Evolutionary conservation across 1,140 invertebrate genomes (phyloP), one percentile per base, ranked within the genome.

Genomic region (Trichoplusia ni): DNA sequence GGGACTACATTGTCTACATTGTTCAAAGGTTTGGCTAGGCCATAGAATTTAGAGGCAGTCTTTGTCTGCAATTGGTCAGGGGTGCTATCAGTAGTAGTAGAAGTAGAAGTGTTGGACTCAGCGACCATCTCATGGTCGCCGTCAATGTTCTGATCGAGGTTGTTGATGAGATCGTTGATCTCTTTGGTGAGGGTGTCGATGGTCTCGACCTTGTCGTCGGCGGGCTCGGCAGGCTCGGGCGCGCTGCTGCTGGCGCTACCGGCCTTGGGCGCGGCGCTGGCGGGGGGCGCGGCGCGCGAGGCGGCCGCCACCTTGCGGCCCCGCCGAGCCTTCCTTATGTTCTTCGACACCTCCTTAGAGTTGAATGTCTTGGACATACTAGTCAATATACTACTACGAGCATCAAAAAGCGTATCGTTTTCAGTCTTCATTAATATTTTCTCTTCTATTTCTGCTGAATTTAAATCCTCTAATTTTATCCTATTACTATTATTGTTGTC

Each of bases 401-500:
- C 85, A 71, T 88, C 75, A 69, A 87, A 86, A 80, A 90, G 80
- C 75, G 80, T 81, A 82, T 87, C 77, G 64, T 80, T 82, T 79
- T 90, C 85, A 89, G 86, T 90, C 85, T 90, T 88, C 70, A 80
- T 67, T 75, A 85, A 72, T 67, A 79, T 70, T 82, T 87, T 89
- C 63, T 84, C 82, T 80, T 89, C 88, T 78, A 84, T 72, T 33
- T 89, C 86, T 70, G 80, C 69, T 77, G 81, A 69, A 79, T 84
- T 84, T 80, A 88, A 83, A 83, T 81, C 81, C 51, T 85, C 84
- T 86, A 90, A 83, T 76, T 84, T 88, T 82, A 89, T 53, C 64
- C 84, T 89, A 90, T 88, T 90, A 88, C 84, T 87, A 88, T 90
- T 90, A 89, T 90, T 90, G 86, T 90, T 90, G 75, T 90, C 88